Evolutionary conservation across 2,113 vertebrate genomes (phyloP).

Genomic region (Ctenodactylus gundi): DNA sequence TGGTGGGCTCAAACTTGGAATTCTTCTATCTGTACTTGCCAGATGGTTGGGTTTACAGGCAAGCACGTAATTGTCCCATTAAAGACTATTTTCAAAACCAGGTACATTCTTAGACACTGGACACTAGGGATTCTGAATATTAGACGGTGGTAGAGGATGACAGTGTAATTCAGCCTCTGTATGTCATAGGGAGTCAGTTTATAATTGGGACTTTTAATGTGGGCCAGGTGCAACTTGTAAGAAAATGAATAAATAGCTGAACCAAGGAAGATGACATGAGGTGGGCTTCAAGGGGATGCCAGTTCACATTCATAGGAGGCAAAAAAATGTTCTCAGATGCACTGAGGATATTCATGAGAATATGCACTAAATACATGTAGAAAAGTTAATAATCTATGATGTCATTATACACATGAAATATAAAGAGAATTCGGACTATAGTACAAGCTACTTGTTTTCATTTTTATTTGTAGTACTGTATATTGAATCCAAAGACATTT

Average conservation of each 20-base stretch:
- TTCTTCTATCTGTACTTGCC: neutral
- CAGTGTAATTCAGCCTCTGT: neutral
- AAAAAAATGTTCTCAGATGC: neutral
- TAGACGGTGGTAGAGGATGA: accelerated
- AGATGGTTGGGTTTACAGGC: neutral
- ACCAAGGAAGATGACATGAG: neutral
- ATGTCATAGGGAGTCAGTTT: neutral
- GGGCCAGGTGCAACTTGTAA: neutral
- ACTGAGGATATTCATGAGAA: neutral
- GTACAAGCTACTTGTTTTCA: too few relatives aligned
- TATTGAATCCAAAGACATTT: neutral
- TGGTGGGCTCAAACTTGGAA: neutral
- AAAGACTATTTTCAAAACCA: neutral
- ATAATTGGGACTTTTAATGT: neutral
- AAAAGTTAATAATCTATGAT: neutral
- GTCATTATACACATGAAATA: neutral
- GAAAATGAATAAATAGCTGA: neutral
- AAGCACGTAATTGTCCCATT: neutral
- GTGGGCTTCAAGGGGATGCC: neutral
- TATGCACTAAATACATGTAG: neutral
- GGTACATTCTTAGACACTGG: neutral
- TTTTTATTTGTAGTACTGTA: neutral
- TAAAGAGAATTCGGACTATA: neutral
- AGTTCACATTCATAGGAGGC: neutral
- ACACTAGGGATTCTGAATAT: neutral